phyloP scores from a whole-genome alignment of 1,140 invertebrate species.

The Pseudomyrmex dendroicus region DNA sequence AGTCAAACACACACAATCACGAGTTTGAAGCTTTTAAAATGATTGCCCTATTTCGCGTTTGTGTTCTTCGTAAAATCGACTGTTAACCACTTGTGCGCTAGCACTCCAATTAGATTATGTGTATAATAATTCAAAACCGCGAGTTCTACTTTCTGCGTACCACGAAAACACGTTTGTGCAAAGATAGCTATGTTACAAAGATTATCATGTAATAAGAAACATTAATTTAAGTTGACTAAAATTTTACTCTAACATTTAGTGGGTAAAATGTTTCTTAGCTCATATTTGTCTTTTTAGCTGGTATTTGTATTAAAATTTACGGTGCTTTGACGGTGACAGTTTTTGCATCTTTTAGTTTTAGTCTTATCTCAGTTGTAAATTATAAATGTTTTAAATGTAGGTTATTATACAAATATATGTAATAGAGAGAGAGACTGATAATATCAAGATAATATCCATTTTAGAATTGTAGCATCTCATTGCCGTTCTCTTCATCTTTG shows the following conservation, averaged over 20 bases:
- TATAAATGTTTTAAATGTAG: too few species aligned
- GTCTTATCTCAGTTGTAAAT: too few species aligned
- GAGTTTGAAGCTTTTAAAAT: conserved; percentile 19
- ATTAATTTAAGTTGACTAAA: neutral
- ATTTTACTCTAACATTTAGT: too few species aligned
- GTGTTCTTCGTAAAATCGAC: conserved; percentile 26
- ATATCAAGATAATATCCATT: conserved; percentile 10
- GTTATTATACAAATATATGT: neutral
- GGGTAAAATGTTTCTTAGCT: too few species aligned
- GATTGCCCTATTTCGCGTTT: conserved; percentile 34
- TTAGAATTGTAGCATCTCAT: neutral
- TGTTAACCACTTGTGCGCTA: conserved; percentile 25
- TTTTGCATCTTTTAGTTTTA: too few species aligned
- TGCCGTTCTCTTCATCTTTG: neutral
- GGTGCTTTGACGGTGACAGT: too few species aligned
- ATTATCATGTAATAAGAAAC: neutral
- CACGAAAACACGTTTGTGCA: neutral
- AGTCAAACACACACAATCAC: conserved; percentile 4
- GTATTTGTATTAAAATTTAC: too few species aligned
- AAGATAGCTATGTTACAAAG: neutral
- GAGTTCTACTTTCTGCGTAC: conserved; percentile 7
- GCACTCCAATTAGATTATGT: neutral
- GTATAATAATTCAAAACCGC: conserved; percentile 21
- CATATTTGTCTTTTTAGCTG: too few species aligned
- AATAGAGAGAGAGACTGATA: neutral